Percentiles rank a stretch among this genome's conserved stretches.
These are phyloP conservation scores for Arizona elegans DNA, from an alignment of 2,113 vertebrate species.

Conservation along the genomic window DNA sequence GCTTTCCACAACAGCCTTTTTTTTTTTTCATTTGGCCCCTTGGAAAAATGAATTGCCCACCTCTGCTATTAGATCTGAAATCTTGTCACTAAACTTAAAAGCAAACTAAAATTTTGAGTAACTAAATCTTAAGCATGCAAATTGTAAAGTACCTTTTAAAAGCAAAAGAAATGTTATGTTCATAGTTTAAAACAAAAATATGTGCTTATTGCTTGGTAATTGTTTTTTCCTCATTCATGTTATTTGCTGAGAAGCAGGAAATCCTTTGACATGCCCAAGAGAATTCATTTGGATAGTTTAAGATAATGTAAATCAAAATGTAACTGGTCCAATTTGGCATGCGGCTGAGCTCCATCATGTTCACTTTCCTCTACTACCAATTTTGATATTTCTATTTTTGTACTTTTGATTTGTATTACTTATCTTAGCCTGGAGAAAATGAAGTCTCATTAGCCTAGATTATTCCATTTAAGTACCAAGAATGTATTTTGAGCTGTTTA, in stretches of 20 bases:
- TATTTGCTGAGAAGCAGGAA: neutral
- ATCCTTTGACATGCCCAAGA: neutral
- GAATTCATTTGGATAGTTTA: neutral
- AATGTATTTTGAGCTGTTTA: neutral
- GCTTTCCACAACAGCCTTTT: neutral
- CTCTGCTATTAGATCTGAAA: neutral
- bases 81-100: slow-evolving; percentile 40
- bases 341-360: neutral
- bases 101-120: slow-evolving; percentile 30
- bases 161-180: neutral
- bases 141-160: slow-evolving; percentile 24
- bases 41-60: neutral
- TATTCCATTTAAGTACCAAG: neutral
- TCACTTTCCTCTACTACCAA: neutral
- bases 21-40: neutral
- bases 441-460: slow-evolving; percentile 12
- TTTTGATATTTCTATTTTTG: neutral
- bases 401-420: slow-evolving; percentile 4
- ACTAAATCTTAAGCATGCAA: neutral
- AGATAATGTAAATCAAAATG: neutral
- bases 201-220: neutral
- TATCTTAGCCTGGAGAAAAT: slow-evolving; percentile 3
- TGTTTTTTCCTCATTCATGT: no score
- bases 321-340: neutral
- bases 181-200: neutral